Evolutionary conservation across 2,888 invertebrate genomes (phyloP).

Genomic region (Acheta domesticus): DNA sequence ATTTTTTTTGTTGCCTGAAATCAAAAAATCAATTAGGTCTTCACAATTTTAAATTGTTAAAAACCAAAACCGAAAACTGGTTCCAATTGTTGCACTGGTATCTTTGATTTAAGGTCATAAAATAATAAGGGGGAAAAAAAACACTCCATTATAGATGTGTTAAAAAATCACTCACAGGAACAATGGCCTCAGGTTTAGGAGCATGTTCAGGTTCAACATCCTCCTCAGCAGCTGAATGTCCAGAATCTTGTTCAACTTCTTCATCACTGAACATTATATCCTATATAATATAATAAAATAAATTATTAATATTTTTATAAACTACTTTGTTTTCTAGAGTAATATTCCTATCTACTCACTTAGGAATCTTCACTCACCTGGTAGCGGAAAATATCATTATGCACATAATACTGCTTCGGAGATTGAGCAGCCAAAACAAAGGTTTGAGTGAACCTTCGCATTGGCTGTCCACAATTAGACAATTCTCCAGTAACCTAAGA

Average conservation of each 20-base stretch:
- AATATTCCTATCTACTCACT: not conserved
- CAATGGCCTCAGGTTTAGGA: conserved; percentile 30
- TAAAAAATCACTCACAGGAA: conserved; percentile 26
- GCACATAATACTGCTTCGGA: conserved; percentile 97
- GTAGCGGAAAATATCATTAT: conserved; percentile 98
- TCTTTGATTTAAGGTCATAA: too few species aligned
- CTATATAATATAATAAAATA: conserved; percentile 41
- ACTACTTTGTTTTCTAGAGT: not conserved
- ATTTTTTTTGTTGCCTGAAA: too few species aligned
- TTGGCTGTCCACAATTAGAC: conserved; percentile 92
- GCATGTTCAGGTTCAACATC: conserved; percentile 42
- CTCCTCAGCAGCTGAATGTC: conserved; percentile 64
- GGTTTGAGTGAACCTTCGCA: conserved; percentile 97
- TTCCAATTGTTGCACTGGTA: too few species aligned
- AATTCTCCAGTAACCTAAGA: conserved; percentile 86
- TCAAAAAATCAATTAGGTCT: too few species aligned
- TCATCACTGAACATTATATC: conserved; percentile 61
- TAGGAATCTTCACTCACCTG: conserved; percentile 57
- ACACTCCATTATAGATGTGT: not conserved
- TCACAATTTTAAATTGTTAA: too few species aligned
- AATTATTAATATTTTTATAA: not conserved
- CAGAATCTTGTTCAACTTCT: conserved; percentile 56
- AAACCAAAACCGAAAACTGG: too few species aligned
- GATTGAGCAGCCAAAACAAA: conserved; percentile 94
- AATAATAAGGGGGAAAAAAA: too few species aligned